Evolutionary conservation across 2,888 invertebrate genomes (phyloP), one percentile per base, ranked within the genome.

Genomic region (Aelia acuminata): DNA sequence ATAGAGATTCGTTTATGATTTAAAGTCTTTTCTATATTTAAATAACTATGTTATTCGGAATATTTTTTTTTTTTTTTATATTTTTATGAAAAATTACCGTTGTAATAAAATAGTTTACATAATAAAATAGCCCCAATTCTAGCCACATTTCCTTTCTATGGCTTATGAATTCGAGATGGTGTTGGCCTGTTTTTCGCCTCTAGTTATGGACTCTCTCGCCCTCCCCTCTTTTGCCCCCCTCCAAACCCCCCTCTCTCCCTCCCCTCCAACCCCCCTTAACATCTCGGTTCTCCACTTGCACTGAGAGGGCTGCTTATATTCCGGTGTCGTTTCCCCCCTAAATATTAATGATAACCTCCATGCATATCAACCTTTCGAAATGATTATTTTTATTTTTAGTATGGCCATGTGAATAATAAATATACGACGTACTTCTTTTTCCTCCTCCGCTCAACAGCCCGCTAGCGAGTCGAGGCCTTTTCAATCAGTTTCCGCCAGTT

Each of bases 111-210:
- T 53, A 53, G 3, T 57, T 26, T 57, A 57, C 57, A 57, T 57
- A 57, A 26, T 57, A 26, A 63, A 63, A 63, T 63, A 63, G 18
- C 63, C 63, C 20, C 31, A 18, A 63, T 31, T 18, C 63, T 31
- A 31, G 63, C 31, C 18, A 63, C 31, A 63, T 63, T 63, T 63
- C 63, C 63, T 63, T 63, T 63, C 63, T 63, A 63, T 31, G 26
- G 63, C 63, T 63, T 63, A 63, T 63, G 63, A 63, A 63, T 63
- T 63, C 31, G 31, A 63, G 63, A 63, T 63, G 63, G 31, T 63
- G 18, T 63, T 63, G 31, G 63, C 63, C 63, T 63, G 63, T 63
- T 63, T 63, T 63, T 31, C 63, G 13, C 57, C 11, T 3, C 11
- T 26, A 57, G 57, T 57, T 57, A 57, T 57, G 57, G 57, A 57